Base-by-base conservation (phyloP, 1,140 invertebrate species). In the Hypsibius dujardini region DNA sequence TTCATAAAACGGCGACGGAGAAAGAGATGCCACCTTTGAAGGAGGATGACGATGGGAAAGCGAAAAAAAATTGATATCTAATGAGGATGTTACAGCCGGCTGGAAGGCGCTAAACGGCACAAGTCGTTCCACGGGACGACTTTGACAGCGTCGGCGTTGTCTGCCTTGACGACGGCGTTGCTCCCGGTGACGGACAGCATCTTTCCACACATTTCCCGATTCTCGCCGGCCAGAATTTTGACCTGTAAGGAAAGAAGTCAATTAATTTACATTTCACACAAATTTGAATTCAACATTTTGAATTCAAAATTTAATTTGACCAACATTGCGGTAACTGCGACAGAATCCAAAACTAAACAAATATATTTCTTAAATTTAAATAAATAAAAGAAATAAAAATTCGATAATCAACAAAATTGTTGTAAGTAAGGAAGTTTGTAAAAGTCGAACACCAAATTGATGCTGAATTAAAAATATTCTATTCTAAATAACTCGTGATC, bases 161-260 rank as follows among this genome's bases (percentile, higher is more conserved):
- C 62, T 42, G 62, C 12, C 62, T 90, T 88, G 7, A 92, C 87
- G 0, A 94, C 87, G 46, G 88, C 89, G 73, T 90, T 89, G 70
- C 84, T 82, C 56, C 85, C 84, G 75, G 95, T 92, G 72, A 93
- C 90, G 1, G 88, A 90, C 1, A 95, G 81, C 28, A 98, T 81
- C 56, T 84, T 84, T 0, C 94, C 95, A 1, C 87, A 87, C 14
- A 86, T 84, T 79, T 97, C 95, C 70, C 90, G 83, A 72, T 92
- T 86, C 70, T 94, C 90, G n/a, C 92, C 92, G 59, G 87, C 83
- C 47, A 96, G 91, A 1, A 97, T 90, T 80, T 95, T 94, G n/a
- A 94, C 90, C 74, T 83, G 75, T 40, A 75, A 74, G 71, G 47
- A 71, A 71, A 72, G 75, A 70, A 72, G 14, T 67, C 28, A 73